These are phyloP conservation scores for Rhadinocentrus ornatus DNA, from an alignment of 2,797 vertebrate species.

Conservation along the genomic window DNA sequence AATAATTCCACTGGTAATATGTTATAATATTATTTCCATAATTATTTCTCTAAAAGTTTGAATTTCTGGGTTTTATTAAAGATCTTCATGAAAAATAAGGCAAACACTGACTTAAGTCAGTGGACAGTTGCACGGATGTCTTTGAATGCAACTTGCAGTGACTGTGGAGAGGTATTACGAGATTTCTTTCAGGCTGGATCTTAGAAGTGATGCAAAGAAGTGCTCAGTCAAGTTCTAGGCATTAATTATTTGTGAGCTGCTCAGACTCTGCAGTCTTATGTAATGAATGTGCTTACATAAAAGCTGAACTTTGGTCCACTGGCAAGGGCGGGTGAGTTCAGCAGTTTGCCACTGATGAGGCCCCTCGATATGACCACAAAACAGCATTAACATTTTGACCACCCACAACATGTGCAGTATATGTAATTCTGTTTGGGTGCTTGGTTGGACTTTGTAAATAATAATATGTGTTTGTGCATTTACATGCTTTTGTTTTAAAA, in stretches of 20 bases:
- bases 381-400: slow-evolving; percentile 58
- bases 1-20: neutral
- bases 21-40: neutral
- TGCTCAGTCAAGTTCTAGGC: slow-evolving; percentile 74
- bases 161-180: slow-evolving; percentile 27
- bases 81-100: neutral
- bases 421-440: slow-evolving; percentile 51
- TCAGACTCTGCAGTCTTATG: slow-evolving; percentile 84
- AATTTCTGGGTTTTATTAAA: neutral
- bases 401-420: slow-evolving; percentile 37
- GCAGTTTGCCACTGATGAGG: slow-evolving; percentile 73
- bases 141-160: slow-evolving; percentile 32
- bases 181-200: slow-evolving; percentile 50
- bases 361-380: slow-evolving; percentile 64
- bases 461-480: slow-evolving; percentile 40
- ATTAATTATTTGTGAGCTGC: slow-evolving; percentile 87
- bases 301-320: slow-evolving; percentile 86
- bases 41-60: neutral
- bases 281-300: slow-evolving; percentile 85
- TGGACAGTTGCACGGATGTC: slow-evolving; percentile 5
- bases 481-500: slow-evolving; percentile 33
- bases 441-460: slow-evolving; percentile 52
- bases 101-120: neutral
- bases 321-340: slow-evolving; percentile 74
- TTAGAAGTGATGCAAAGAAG: slow-evolving; percentile 63